Conservation (phyloP, 1,140 invertebrate species). For the Triops cancriformis region DNA sequence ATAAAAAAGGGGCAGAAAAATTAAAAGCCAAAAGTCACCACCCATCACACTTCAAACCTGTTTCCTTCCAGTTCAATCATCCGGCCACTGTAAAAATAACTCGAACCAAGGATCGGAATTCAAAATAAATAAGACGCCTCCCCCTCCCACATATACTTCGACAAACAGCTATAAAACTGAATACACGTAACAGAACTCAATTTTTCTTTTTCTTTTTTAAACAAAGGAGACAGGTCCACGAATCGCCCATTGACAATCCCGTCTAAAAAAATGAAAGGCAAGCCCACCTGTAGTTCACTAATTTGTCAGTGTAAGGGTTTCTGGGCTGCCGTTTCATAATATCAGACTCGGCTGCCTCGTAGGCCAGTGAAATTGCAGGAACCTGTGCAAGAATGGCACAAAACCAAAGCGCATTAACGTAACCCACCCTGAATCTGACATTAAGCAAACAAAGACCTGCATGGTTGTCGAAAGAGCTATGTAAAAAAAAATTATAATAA, state of each 20-base stretch:
- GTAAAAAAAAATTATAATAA: background rate
- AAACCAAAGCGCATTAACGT: background rate
- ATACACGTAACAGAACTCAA: background rate
- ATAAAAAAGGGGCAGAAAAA: background rate
- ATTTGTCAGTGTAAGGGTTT: conserved; percentile 86
- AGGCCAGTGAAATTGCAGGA: conserved; percentile 38
- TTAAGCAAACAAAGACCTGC: background rate
- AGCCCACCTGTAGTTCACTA: conserved; percentile 82
- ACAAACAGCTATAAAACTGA: background rate
- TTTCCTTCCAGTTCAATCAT: background rate
- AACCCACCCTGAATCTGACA: background rate
- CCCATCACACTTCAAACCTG: background rate
- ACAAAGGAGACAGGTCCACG: no score
- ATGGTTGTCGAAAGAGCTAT: background rate
- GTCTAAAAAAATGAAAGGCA: conserved; percentile 20
- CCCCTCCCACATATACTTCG: background rate
- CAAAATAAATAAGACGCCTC: background rate
- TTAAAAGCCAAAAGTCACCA: background rate
- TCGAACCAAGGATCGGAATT: background rate
- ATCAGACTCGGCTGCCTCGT: conserved; percentile 91
- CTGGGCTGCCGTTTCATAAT: conserved; percentile 94
- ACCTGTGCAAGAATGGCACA: conserved; percentile 19
- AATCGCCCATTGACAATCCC: background rate
- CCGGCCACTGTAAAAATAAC: background rate
- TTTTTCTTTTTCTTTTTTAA: no score